Evolutionary conservation across 2,113 vertebrate species (phyloP).

Genomic region (Clarias macrocephalus): DNA sequence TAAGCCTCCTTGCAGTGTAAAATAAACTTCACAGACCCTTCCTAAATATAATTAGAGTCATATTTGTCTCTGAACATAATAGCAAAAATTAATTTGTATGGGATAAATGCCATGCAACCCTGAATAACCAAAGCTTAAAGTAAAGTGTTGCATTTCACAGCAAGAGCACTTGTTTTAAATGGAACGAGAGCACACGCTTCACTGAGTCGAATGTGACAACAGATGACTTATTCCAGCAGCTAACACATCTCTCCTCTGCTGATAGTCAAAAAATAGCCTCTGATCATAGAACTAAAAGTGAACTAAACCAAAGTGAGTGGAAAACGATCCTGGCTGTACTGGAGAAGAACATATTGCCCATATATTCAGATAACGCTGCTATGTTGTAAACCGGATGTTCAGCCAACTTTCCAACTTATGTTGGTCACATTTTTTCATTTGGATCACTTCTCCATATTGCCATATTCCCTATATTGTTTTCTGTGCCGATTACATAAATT

Average conservation of each 20-base stretch:
- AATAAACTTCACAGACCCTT: not conserved
- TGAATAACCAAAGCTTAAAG: not conserved
- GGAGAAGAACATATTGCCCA: not conserved
- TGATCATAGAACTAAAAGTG: not conserved
- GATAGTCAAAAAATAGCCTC: not conserved
- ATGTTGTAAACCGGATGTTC: conserved; percentile 11
- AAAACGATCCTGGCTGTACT: not conserved
- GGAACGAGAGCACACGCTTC: not conserved
- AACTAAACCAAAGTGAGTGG: not conserved
- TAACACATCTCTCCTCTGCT: not conserved
- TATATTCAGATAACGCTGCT: not conserved
- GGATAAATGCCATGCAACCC: not conserved
- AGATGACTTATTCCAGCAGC: not conserved
- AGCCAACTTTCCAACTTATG: not conserved
- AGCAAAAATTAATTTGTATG: not conserved
- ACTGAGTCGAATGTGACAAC: not conserved
- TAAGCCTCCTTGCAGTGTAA: not conserved
- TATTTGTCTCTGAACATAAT: not conserved
- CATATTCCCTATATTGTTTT: not conserved
- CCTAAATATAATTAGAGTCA: not conserved
- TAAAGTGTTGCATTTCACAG: not conserved
- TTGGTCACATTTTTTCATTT: conserved; percentile 10
- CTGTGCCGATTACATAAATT: not conserved
- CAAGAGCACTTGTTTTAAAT: not conserved
- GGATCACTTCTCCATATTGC: not conserved